Base-by-base conservation (phyloP, 2,888 invertebrate species). In the Volucella inflata region DNA sequence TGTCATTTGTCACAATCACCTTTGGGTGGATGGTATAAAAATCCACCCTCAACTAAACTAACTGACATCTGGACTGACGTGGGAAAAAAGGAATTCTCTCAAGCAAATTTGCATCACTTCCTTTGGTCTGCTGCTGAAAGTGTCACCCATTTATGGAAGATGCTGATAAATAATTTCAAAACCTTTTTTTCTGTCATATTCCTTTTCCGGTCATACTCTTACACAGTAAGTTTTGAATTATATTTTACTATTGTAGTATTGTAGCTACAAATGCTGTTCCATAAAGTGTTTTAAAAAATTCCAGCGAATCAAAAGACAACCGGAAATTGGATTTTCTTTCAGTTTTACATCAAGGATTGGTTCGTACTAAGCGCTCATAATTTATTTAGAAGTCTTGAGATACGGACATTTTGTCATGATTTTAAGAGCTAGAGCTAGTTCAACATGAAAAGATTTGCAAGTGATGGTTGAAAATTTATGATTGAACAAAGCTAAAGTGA, bases 261-360 rank as follows among this genome's bases (percentile, higher is more conserved):
- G 48, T 14, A 48, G 8, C 8, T 2, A 14, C 8, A 14, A 48
- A n/a, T 17, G 16, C 16, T 8, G 51, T 51, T 51, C 8, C 16
- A 8, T 51, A 11, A 51, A 14, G 17, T 51, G 9, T 11, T 10
- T 16, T 17, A 8, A 42, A 21, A 53, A 51, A 21, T 40, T 16
- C 21, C 21, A 21, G 21, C 51, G 14, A n/a, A 53, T 51, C 17
- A 36, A 17, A 2, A 17, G n/a, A 17, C 36, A 38, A 64, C 17
- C 30, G 50, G 64, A 64, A 64, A 64, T 64, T 64, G 38, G 38
- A 64, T 64, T 64, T 50, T 50, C 36, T 12, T 62, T 17, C 21
- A 11, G 6, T 17, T 8, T 42, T 17, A n/a, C 38, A 55, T 55
- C 38, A 12, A n/a, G 30, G 12, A 53, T 21, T 4, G 30, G 30